A percentile compares a stretch with the other conserved stretches of the same genome.
These are phyloP conservation scores for Xiphophorus birchmanni DNA, from an alignment of 2,797 vertebrate genomes.

Conservation along the genomic window DNA sequence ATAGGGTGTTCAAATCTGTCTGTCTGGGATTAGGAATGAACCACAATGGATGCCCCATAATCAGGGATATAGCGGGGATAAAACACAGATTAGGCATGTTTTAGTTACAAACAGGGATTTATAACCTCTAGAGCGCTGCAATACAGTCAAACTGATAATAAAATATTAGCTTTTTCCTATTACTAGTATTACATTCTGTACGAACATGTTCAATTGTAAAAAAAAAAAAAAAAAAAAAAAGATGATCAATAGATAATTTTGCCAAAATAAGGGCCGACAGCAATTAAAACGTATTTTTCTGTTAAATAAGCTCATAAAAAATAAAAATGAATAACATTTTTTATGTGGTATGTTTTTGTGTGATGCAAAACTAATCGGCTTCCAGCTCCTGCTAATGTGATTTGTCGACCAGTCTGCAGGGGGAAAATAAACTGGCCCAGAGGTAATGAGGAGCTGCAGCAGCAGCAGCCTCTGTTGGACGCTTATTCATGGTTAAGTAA, in stretches of 20 bases:
- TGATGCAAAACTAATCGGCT: slow-evolving; percentile 17
- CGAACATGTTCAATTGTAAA: neutral
- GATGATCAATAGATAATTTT: neutral
- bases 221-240: neutral
- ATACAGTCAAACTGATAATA: no score
- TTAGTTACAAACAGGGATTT: slow-evolving; percentile 5
- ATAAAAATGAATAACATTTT: neutral
- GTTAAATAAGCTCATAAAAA: neutral
- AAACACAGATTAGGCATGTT: slow-evolving; percentile 13
- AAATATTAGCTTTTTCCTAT: neutral
- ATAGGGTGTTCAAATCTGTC: neutral
- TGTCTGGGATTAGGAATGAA: slow-evolving; percentile 23
- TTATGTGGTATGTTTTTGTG: neutral
- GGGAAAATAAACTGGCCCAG: slow-evolving; percentile 1
- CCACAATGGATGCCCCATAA: slow-evolving; percentile 12
- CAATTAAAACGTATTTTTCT: neutral
- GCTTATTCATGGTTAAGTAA: slow-evolving; percentile 22
- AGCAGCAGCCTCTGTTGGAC: neutral
- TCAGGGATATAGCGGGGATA: slow-evolving; percentile 14
- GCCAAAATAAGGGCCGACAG: neutral
- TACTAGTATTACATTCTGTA: neutral
- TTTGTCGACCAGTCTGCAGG: neutral
- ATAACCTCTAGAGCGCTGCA: neutral
- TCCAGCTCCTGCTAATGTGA: neutral
- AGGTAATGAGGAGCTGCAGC: neutral